A percentile compares a stretch with the other conserved stretches of the same genome.
Conservation (phyloP, 2,113 vertebrate species). For the Chloebia gouldiae region DNA sequence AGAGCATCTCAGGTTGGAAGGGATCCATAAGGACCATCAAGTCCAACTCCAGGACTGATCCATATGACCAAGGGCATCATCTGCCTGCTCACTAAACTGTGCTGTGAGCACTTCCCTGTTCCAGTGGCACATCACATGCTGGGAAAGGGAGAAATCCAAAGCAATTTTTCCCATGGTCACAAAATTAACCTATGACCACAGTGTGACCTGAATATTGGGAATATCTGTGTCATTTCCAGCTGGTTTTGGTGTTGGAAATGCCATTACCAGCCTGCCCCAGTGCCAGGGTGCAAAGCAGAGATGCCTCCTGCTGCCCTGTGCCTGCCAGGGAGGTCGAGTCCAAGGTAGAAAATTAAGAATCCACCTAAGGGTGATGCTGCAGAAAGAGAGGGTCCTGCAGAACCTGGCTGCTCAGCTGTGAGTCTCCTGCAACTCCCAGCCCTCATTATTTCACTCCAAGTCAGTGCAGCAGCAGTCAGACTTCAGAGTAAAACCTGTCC, state of each 20-base stretch:
- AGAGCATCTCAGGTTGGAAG: background rate
- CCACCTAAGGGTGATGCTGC: background rate
- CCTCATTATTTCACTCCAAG: conserved; percentile 45
- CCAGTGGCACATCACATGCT: background rate
- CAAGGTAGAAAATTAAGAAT: background rate
- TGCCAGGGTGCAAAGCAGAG: background rate
- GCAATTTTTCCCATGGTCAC: background rate
- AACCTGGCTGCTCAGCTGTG: background rate
- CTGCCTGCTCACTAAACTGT: background rate
- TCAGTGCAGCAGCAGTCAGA: background rate
- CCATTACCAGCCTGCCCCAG: background rate
- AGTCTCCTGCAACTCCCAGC: background rate
- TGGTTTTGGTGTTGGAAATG: background rate
- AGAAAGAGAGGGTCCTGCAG: background rate
- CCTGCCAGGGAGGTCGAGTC: background rate
- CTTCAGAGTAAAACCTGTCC: conserved; percentile 13
- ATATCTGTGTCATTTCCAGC: background rate
- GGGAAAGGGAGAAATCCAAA: background rate
- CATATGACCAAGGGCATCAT: background rate
- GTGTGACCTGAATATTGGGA: background rate
- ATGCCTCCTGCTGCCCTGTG: background rate
- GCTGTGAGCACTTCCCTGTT: background rate
- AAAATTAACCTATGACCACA: background rate
- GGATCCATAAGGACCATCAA: background rate
- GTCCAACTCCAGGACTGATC: background rate